Base-by-base conservation (phyloP, 2,888 invertebrate genomes). In the Chrysodeixis includens region DNA sequence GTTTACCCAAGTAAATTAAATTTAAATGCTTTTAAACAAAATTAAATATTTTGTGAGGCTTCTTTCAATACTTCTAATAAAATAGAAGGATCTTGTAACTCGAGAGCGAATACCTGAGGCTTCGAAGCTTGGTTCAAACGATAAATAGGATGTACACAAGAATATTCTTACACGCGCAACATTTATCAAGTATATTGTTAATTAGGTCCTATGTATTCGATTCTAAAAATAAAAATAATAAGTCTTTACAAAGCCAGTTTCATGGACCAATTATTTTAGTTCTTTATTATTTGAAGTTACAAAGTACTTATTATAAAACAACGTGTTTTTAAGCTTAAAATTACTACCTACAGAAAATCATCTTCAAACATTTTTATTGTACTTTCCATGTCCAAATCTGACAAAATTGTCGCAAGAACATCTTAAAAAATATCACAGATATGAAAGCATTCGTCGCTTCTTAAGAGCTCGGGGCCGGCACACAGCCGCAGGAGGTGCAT, bases 401-500 rank as follows among this genome's bases (percentile, higher is more conserved):
- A 49, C 2, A 18, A 7, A 49, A 10, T 49, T 10, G 18, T 20
- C 10, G 18, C 18, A 10, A n/a, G n/a, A n/a, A 7, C 4, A 9
- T n/a, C 16, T 18, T 7, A 46, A 46, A 46, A 46, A 46, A 46
- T 18, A n/a, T 18, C 46, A 20, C 10, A 49, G 16, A 20, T 10
- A 4, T 49, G 16, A 49, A 49, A 61, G 52, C 46, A 22, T n/a
- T 1, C 16, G 18, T 16, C 57, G 20, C 16, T 62, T 56, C 30
- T 56, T 66, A 57, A 57, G 30, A 56, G 63, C 63, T 62, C 44
- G 61, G 56, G 52, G 68, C 30, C 59, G 56, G 67, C 65, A 62
- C 58, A 62, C 56, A 66, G 70, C 79, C 78, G 62, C 35, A 66
- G 74, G 75, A 76, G 60, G 53, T 71, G 68, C 71, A 69, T 76